phyloP scores from a whole-genome alignment of 2,888 invertebrate genomes.

The Pristionchus entomophagus region DNA sequence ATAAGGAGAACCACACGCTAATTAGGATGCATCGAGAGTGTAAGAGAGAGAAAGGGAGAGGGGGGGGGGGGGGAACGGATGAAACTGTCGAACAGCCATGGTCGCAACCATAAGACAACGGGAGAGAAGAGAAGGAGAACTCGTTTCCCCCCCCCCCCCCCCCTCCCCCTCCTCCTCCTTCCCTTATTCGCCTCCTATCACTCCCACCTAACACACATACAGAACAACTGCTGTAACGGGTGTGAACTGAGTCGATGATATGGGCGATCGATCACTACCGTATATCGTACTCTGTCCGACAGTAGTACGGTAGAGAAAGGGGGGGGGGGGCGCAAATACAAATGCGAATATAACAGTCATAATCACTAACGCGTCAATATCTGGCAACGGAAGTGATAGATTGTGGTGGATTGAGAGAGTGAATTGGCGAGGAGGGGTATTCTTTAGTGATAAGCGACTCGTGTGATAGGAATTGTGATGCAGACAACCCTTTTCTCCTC shows the following conservation, averaged over 20 bases:
- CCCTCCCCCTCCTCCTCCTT: neutral
- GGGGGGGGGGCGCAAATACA: too few relatives aligned
- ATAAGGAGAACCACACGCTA: neutral
- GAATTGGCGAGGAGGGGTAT: neutral
- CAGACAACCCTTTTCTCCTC: neutral
- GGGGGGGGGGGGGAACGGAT: slow-evolving; percentile 10
- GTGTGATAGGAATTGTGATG: slow-evolving; percentile 8
- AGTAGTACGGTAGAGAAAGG: neutral
- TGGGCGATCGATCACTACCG: neutral
- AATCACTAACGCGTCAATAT: slow-evolving; percentile 39
- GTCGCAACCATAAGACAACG: slow-evolving; percentile 43
- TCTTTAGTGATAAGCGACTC: slow-evolving; percentile 31
- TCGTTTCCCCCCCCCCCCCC: neutral
- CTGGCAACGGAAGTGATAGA: slow-evolving; percentile 34
- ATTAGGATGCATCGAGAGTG: slow-evolving; percentile 8
- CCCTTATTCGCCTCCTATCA: slow-evolving; percentile 43
- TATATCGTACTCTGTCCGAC: neutral
- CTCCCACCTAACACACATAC: slow-evolving; percentile 13
- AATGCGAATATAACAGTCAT: neutral
- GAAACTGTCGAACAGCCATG: slow-evolving; percentile 43
- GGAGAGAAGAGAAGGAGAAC: slow-evolving; percentile 2
- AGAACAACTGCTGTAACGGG: slow-evolving; percentile 37
- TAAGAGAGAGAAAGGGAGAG: slow-evolving; percentile 30
- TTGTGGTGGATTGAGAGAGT: neutral
- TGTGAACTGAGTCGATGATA: slow-evolving; percentile 34